Conservation (phyloP, 2,113 vertebrate species). For the Chamaetylas fuelleborni region DNA sequence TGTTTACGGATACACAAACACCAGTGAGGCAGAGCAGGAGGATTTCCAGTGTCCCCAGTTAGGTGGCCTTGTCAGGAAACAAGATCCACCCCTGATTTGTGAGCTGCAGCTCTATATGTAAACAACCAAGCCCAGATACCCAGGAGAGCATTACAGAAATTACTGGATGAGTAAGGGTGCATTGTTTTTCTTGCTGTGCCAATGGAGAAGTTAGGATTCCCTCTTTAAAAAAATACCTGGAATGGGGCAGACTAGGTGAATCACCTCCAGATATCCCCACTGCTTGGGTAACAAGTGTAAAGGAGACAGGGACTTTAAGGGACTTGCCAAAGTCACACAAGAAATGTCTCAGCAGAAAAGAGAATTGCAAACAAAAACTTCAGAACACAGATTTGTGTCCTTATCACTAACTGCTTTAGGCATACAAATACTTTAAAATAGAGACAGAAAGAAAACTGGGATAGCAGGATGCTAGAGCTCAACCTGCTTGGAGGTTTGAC, state of each 20-base stretch:
- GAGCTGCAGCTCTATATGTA: not conserved
- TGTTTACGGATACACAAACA: not conserved
- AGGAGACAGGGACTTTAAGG: not conserved
- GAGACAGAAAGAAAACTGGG: not conserved
- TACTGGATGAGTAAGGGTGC: not conserved
- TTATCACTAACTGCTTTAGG: not conserved
- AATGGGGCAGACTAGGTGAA: not conserved
- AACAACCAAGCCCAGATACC: not conserved
- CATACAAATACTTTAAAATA: not conserved
- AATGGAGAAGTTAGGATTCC: not conserved
- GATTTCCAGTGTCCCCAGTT: not conserved
- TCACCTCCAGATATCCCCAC: not conserved
- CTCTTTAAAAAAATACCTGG: not conserved
- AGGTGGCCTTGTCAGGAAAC: not conserved
- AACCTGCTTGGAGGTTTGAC: not conserved
- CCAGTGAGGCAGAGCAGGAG: not conserved
- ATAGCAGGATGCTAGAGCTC: not conserved
- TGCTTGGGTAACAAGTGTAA: not conserved
- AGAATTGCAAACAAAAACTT: not conserved
- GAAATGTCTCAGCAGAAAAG: not conserved
- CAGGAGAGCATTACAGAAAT: not conserved
- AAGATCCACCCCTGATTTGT: not conserved
- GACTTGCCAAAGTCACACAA: not conserved
- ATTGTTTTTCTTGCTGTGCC: not conserved
- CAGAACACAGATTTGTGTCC: not conserved